Percentiles rank a stretch among this genome's conserved stretches.
Evolutionary conservation across 2,888 invertebrate genomes (phyloP).

Genomic region (Sialis fuliginosa): DNA sequence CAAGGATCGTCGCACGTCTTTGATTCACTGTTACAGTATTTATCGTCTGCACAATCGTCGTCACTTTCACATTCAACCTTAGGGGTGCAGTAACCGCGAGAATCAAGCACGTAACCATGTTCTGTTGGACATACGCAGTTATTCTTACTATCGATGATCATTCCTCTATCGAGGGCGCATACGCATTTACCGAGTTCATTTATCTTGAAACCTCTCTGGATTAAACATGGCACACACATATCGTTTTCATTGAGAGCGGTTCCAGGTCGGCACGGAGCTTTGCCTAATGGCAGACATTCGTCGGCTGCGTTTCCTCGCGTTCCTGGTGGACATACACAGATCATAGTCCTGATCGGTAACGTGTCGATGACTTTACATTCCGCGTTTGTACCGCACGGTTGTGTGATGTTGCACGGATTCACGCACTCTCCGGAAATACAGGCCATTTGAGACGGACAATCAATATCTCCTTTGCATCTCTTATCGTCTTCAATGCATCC

Average conservation of each 20-base stretch:
- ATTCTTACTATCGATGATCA: slow-evolving; percentile 57
- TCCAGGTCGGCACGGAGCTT: slow-evolving; percentile 52
- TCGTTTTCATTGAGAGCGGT: slow-evolving; percentile 60
- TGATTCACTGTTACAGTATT: slow-evolving; percentile 50
- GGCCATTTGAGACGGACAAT: slow-evolving; percentile 68
- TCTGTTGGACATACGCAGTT: slow-evolving; percentile 58
- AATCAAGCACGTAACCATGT: slow-evolving; percentile 44
- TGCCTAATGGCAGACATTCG: slow-evolving; percentile 42
- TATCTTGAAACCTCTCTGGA: slow-evolving; percentile 53
- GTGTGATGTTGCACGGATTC: slow-evolving; percentile 62
- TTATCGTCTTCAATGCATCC: slow-evolving; percentile 41
- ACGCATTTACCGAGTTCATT: slow-evolving; percentile 65
- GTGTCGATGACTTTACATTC: slow-evolving; percentile 66
- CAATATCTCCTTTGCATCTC: slow-evolving; percentile 58
- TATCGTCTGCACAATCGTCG: slow-evolving; percentile 58
- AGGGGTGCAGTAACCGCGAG: slow-evolving; percentile 40
- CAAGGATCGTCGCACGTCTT: slow-evolving; percentile 71
- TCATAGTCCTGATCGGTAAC: slow-evolving; percentile 69
- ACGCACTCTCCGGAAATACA: slow-evolving; percentile 69
- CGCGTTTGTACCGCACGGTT: slow-evolving; percentile 68
- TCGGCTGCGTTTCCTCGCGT: slow-evolving; percentile 75
- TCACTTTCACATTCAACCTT: slow-evolving; percentile 44
- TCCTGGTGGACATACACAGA: slow-evolving; percentile 72
- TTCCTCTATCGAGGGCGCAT: slow-evolving; percentile 62
- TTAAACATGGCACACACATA: slow-evolving; percentile 56